Base-by-base conservation (phyloP, 2,888 invertebrate genomes). In the Perizoma affinitatum region DNA sequence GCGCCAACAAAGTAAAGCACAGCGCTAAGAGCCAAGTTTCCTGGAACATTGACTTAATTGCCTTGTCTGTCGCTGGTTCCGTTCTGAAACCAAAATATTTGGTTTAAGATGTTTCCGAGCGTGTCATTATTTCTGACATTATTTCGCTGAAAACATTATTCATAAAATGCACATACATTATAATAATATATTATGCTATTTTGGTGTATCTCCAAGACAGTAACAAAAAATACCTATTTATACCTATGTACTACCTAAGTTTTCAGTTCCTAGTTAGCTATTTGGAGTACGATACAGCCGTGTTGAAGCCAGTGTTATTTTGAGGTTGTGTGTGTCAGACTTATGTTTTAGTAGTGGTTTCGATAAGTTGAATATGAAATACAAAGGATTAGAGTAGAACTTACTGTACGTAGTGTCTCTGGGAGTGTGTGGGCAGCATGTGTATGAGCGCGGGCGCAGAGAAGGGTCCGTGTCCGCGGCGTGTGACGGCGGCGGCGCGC, bases 391-490 rank as follows among this genome's bases (percentile, higher is more conserved):
- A 9, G 8, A n/a, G 5, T n/a, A 9, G 4, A 0, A 86, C 88
- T 83, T 73, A 92, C 91, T 91, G 91, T 10, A 92, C 91, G 66
- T 90, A 91, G 63, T 91, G 91, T 66, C 90, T 78, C 61, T 90
- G 91, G 5, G 90, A 87, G 46, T 90, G 91, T 46, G 86, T 86
- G 9, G 96, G 95, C 61, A 95, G 94, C 93, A 96, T 95, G 69
- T 95, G 94, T 57, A 96, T 91, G 64, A 95, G 93, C 50, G 96
- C 95, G 5, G 97, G 95, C 65, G 93, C 94, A 55, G 97, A 97
- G 79, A 96, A 98, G 0, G 97, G 98, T 7, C 99, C 99, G 57
- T 96, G 94, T 2, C 99, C 99, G 4, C 95, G 95, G 63, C 95
- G 94, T 0, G 98, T 99, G 72, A 96, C 95, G 0, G 98, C 98